These are phyloP conservation scores for Coluber constrictor DNA, from an alignment of 2,797 vertebrate genomes.

Conservation along the genomic window DNA sequence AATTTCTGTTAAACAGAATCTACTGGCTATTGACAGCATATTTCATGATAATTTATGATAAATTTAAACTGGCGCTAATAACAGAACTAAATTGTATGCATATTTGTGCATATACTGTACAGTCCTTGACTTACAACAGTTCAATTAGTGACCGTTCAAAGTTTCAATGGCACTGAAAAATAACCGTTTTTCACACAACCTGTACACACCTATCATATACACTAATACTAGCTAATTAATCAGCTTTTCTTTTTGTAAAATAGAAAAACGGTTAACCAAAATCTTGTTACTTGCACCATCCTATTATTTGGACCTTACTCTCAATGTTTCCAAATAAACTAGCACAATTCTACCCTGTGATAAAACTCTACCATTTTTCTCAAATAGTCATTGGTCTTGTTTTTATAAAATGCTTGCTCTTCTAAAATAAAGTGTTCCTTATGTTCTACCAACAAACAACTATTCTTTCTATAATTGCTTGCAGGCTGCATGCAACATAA, in stretches of 20 bases:
- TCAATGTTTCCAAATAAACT: not conserved
- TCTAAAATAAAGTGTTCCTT: not conserved
- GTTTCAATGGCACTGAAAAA: not conserved
- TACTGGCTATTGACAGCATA: not conserved
- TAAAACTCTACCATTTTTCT: constrained; percentile 2
- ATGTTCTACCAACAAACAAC: not conserved
- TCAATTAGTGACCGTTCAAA: too few relatives aligned
- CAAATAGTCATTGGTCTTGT: not conserved
- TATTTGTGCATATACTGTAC: not conserved
- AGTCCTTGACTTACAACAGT: too few relatives aligned
- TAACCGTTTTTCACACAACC: not conserved
- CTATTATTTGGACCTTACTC: not conserved
- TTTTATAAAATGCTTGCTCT: not conserved
- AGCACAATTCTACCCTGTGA: not conserved
- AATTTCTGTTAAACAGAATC: not conserved
- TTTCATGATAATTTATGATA: not conserved
- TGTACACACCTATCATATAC: not conserved
- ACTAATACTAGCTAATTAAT: not conserved
- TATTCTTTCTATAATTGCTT: not conserved
- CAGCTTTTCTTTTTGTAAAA: not conserved
- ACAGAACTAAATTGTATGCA: not conserved
- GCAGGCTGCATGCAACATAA: not conserved
- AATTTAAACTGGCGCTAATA: not conserved
- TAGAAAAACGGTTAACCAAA: not conserved
- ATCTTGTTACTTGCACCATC: not conserved